Conservation (phyloP, 1,140 invertebrate genomes). For the Cephus cinctus region DNA sequence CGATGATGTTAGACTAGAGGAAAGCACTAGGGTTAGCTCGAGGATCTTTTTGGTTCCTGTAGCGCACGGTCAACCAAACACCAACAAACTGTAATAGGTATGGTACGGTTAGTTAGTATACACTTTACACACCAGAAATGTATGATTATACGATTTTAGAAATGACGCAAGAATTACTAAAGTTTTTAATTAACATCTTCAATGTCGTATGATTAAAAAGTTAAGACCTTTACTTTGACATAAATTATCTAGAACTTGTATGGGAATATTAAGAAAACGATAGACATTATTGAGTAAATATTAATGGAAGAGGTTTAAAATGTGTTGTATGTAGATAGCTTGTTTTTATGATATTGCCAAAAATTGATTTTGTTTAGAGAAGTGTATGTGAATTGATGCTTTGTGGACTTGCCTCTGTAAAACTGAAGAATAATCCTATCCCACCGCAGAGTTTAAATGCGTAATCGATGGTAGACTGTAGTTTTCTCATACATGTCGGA, state of each 20-base stretch:
- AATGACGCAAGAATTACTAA: no score
- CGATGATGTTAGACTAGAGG: constrained; percentile 71
- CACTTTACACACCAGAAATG: no score
- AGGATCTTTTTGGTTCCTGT: constrained; percentile 97
- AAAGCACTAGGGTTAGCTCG: constrained; percentile 94
- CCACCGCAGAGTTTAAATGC: constrained; percentile 90
- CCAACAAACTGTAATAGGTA: constrained; percentile 85
- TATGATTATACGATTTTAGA: no score
- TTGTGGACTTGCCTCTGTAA: constrained; percentile 85
- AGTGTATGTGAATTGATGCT: no score
- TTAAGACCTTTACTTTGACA: no score
- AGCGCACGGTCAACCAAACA: constrained; percentile 94
- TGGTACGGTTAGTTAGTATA: constrained; percentile 26
- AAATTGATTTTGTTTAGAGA: no score
- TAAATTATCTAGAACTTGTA: no score
- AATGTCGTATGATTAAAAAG: no score
- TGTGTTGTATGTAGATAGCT: no score
- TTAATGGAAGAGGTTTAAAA: constrained; percentile 8
- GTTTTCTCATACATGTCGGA: constrained; percentile 69
- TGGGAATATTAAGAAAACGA: neutral
- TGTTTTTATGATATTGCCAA: no score
- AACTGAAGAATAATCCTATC: constrained; percentile 94
- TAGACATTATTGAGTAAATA: constrained; percentile 8
- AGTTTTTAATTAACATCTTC: no score
- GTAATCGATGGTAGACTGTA: constrained; percentile 78